These are phyloP conservation scores for Lepidurus couesii DNA, from an alignment of 1,140 invertebrate genomes.

Conservation along the genomic window DNA sequence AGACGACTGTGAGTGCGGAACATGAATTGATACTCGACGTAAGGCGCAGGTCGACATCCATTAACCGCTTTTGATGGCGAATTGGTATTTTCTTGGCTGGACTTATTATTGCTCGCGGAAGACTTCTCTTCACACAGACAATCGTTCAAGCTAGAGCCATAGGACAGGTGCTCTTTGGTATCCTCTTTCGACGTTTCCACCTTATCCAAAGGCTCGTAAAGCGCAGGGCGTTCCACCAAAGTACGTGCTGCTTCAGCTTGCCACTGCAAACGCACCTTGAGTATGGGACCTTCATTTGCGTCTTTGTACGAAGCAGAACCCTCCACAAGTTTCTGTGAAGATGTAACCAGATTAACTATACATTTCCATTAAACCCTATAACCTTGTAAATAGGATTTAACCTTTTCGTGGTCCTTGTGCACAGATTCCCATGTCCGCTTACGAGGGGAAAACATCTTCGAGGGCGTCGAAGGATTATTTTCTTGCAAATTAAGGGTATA, in stretches of 20 bases:
- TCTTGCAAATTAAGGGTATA: conserved; percentile 81
- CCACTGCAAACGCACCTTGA: conserved; percentile 80
- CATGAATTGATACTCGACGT: conserved; percentile 91
- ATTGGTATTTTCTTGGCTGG: conserved; percentile 5
- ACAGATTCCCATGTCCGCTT: conserved; percentile 9
- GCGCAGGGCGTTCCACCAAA: neutral
- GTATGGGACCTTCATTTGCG: conserved; percentile 59
- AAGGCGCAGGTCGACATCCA: conserved; percentile 41
- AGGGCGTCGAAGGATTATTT: conserved; percentile 31
- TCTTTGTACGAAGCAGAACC: conserved; percentile 26
- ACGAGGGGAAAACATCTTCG: conserved; percentile 1
- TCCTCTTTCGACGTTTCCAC: neutral
- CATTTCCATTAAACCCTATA: conserved; percentile 24
- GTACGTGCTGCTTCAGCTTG: conserved; percentile 42
- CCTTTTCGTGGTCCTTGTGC: neutral
- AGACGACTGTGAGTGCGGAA: conserved; percentile 92
- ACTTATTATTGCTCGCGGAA: conserved; percentile 35
- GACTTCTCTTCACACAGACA: conserved; percentile 32
- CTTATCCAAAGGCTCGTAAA: neutral
- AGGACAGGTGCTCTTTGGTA: neutral
- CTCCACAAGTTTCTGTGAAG: conserved; percentile 9
- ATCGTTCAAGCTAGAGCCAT: neutral
- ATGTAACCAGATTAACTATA: neutral
- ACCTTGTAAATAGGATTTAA: neutral
- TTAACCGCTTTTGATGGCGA: conserved; percentile 28